phyloP scores from a whole-genome alignment of 1,140 invertebrate genomes.

The Listronotus bonariensis region DNA sequence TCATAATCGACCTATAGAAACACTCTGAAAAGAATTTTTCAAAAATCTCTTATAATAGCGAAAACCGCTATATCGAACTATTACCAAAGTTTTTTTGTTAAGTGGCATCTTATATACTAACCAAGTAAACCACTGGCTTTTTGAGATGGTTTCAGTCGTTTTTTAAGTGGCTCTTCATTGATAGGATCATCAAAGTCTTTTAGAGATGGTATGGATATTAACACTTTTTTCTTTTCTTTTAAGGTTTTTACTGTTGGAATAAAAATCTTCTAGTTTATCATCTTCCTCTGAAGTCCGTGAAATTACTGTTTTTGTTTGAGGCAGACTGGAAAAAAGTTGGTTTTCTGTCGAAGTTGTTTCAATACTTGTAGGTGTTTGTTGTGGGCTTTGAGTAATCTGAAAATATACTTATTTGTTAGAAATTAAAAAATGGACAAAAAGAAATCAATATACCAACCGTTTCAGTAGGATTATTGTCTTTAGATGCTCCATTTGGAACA shows the following conservation, averaged over 20 bases:
- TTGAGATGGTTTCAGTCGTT: constrained; percentile 37
- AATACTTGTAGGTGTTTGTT: no score
- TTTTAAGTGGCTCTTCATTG: constrained; percentile 39
- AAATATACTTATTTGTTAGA: no score
- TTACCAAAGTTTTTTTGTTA: no score
- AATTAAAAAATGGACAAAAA: no score
- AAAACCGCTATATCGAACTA: no score
- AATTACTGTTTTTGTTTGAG: constrained; percentile 15
- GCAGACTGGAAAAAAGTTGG: constrained; percentile 17
- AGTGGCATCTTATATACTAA: not conserved
- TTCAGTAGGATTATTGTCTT: not conserved
- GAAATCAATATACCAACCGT: not conserved
- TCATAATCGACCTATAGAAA: no score
- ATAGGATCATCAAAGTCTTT: constrained; percentile 44
- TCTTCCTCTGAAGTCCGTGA: constrained; percentile 29
- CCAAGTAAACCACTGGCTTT: constrained; percentile 42
- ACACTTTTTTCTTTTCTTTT: constrained; percentile 45
- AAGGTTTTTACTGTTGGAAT: constrained; percentile 44
- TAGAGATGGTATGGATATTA: constrained; percentile 48
- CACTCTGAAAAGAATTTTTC: no score
- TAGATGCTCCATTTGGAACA: not conserved
- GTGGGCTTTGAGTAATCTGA: no score
- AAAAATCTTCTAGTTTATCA: constrained; percentile 48
- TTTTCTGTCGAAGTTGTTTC: no score
- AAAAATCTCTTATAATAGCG: no score